phyloP scores from a whole-genome alignment of 2,888 invertebrate species.

The Megamerina dolium region DNA sequence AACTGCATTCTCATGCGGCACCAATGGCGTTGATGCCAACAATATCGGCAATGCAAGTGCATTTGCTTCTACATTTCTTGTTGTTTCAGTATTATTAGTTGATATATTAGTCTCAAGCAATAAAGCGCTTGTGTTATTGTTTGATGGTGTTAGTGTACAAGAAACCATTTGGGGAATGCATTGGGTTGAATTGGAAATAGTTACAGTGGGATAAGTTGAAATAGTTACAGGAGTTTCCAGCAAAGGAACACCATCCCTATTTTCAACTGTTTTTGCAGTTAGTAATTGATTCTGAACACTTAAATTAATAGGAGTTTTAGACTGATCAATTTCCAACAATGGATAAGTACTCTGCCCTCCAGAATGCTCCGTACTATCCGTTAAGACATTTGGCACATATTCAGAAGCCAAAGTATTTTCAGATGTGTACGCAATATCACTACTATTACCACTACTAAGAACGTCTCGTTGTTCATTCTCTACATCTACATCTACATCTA shows the following conservation, averaged over 20 bases:
- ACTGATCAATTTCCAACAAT: conserved; percentile 53
- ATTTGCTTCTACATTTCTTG: not conserved
- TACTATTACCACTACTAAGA: conserved; percentile 59
- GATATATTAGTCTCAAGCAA: too few relatives aligned
- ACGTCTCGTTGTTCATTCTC: conserved; percentile 52
- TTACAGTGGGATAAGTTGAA: too few relatives aligned
- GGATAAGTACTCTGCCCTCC: conserved; percentile 74
- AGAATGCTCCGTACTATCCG: conserved; percentile 77
- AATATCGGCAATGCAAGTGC: not conserved
- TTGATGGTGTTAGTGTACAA: too few relatives aligned
- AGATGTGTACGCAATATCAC: conserved; percentile 38
- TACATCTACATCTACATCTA: conserved; percentile 45
- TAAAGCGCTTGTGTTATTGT: too few relatives aligned
- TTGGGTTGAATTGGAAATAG: too few relatives aligned
- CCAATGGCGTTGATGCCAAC: not conserved
- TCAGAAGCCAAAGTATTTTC: conserved; percentile 53
- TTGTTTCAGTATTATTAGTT: not conserved
- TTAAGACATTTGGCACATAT: conserved; percentile 66
- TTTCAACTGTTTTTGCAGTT: too few relatives aligned
- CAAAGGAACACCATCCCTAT: too few relatives aligned
- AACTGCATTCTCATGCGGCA: too few relatives aligned
- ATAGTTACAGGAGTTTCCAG: too few relatives aligned
- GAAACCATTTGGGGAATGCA: too few relatives aligned
- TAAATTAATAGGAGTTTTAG: too few relatives aligned
- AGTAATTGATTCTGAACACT: too few relatives aligned